These are phyloP conservation scores for Clarias fuscus DNA, from an alignment of 2,797 vertebrate genomes.

Conservation along the genomic window DNA sequence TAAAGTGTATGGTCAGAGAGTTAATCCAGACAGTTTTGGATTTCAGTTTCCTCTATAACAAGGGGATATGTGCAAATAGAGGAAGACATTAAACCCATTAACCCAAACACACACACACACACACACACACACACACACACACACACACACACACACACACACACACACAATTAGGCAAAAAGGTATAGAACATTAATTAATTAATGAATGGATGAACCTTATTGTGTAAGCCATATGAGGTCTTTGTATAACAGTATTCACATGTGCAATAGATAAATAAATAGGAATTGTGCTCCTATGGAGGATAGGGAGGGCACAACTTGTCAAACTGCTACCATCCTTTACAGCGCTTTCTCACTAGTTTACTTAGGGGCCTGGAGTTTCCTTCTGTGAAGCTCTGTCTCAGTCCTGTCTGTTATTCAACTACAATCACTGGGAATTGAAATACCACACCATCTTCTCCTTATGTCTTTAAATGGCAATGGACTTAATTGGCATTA, in stretches of 20 bases:
- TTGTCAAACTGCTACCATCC: background rate
- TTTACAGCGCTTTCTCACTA: background rate
- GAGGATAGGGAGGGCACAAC: background rate
- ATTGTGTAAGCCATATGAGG: too few relatives aligned
- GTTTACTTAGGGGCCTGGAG: background rate
- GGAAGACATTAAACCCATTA: background rate
- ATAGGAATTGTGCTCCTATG: too few relatives aligned
- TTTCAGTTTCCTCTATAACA: background rate
- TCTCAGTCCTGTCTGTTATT: background rate
- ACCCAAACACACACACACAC: background rate
- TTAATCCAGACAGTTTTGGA: conserved; percentile 34
- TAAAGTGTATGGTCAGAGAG: conserved; percentile 1
- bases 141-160: too few relatives aligned
- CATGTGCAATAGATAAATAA: too few relatives aligned
- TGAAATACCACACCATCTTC: background rate
- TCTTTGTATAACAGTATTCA: too few relatives aligned
- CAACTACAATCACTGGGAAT: background rate
- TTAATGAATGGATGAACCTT: too few relatives aligned
- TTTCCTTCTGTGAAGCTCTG: background rate
- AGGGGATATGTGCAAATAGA: background rate
- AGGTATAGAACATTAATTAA: too few relatives aligned
- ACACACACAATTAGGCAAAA: too few relatives aligned
- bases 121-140: background rate
- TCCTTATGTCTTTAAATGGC: background rate
- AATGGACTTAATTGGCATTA: background rate